Conservation (phyloP, 2,888 invertebrate genomes). For the Eutolmus rufibarbis region DNA sequence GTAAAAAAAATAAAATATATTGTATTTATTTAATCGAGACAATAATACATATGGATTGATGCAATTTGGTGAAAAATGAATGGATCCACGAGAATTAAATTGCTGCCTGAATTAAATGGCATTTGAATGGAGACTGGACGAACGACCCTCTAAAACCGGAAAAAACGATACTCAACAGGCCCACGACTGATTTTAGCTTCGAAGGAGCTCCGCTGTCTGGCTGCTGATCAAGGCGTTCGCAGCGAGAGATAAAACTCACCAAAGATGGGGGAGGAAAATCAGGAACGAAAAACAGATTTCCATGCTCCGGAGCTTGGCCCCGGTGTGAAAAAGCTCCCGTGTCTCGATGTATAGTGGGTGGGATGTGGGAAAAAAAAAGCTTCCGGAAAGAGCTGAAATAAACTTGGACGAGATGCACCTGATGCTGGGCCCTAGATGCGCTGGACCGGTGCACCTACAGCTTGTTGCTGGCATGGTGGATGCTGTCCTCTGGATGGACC, state of each 20-base stretch:
- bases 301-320: background rate
- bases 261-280: conserved; percentile 7
- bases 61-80: conserved; percentile 1
- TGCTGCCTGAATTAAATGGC: conserved; percentile 24
- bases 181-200: background rate
- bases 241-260: background rate
- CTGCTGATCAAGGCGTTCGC: background rate
- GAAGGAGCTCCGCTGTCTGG: background rate
- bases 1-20: background rate
- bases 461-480: background rate
- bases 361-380: background rate
- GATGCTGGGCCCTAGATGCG: background rate
- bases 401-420: background rate
- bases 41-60: conserved; percentile 14
- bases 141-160: background rate
- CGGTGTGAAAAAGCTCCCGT: background rate
- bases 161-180: conserved; percentile 32
- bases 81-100: background rate
- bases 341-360: background rate
- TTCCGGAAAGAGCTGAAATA: background rate
- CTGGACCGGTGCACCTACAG: background rate
- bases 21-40: background rate
- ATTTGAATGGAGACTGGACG: conserved; percentile 41
- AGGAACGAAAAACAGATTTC: background rate
- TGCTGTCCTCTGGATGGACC: background rate